phyloP scores from a whole-genome alignment of 1,140 invertebrate genomes.

The Drosophila hydei region DNA sequence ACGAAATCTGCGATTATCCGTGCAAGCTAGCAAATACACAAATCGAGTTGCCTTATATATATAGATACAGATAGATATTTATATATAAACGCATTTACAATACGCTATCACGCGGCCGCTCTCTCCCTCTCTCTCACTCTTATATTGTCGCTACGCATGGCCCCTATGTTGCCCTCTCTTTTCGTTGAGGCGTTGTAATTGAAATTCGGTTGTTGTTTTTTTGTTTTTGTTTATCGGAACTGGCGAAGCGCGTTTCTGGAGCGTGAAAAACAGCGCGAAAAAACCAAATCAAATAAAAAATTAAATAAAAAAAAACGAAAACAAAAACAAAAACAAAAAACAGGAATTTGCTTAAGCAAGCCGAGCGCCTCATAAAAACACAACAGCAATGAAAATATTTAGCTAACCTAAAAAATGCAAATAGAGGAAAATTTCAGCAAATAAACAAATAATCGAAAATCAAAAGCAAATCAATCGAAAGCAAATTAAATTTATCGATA shows the following conservation, averaged over 20 bases:
- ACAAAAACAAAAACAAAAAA: background rate
- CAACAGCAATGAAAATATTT: slow-evolving; percentile 1
- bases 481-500: slow-evolving; percentile 24
- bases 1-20: slow-evolving; percentile 76
- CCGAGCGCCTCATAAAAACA: background rate
- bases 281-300: slow-evolving; percentile 1
- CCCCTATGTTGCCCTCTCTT: background rate
- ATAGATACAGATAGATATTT: slow-evolving; percentile 4
- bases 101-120: background rate
- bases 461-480: slow-evolving; percentile 2
- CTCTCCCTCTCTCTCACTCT: slow-evolving; percentile 4
- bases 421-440: slow-evolving; percentile 11
- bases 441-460: slow-evolving; percentile 15
- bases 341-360: background rate
- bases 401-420: slow-evolving; percentile 4
- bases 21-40: slow-evolving; percentile 26
- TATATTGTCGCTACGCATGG: too few species aligned
- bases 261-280: slow-evolving; percentile 32
- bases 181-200: background rate
- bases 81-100: background rate
- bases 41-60: slow-evolving; percentile 10
- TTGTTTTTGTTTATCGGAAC: slow-evolving; percentile 30
- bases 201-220: slow-evolving; percentile 1
- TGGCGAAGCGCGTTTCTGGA: slow-evolving; percentile 23
- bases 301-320: background rate